phyloP scores from a whole-genome alignment of 2,888 invertebrate species.

The Yponomeuta cagnagella region DNA sequence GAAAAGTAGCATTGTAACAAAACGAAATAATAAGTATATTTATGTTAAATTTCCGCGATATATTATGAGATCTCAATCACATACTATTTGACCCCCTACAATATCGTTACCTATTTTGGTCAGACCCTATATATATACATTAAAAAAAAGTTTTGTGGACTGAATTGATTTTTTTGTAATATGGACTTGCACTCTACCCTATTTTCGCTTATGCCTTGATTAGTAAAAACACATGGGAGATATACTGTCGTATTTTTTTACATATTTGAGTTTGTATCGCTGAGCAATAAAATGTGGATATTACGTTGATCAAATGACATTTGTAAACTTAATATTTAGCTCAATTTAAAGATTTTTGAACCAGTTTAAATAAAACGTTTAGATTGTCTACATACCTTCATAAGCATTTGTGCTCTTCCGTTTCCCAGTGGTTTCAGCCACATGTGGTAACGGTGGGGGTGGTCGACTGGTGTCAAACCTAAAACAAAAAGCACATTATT shows the following conservation, averaged over 20 bases:
- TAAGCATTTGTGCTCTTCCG: background rate
- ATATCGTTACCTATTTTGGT: no score
- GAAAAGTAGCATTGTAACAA: no score
- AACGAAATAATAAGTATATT: no score
- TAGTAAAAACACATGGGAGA: background rate
- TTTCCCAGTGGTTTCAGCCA: background rate
- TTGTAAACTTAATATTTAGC: background rate
- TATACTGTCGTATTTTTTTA: background rate
- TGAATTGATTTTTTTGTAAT: background rate
- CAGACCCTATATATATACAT: no score
- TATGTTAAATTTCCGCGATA: no score
- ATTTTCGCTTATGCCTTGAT: background rate
- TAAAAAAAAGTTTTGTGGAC: no score
- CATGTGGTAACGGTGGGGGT: background rate
- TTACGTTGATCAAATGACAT: background rate
- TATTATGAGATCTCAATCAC: no score
- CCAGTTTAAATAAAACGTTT: background rate
- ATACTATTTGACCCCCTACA: no score
- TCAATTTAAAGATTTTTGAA: background rate
- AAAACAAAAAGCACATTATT: background rate
- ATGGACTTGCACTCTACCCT: background rate
- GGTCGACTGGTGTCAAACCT: conserved; percentile 11
- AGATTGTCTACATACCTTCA: background rate
- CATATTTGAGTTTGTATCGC: background rate
- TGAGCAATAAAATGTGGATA: conserved; percentile 4